Conservation (phyloP, 2,888 invertebrate genomes). For the Brachyptera risi region DNA sequence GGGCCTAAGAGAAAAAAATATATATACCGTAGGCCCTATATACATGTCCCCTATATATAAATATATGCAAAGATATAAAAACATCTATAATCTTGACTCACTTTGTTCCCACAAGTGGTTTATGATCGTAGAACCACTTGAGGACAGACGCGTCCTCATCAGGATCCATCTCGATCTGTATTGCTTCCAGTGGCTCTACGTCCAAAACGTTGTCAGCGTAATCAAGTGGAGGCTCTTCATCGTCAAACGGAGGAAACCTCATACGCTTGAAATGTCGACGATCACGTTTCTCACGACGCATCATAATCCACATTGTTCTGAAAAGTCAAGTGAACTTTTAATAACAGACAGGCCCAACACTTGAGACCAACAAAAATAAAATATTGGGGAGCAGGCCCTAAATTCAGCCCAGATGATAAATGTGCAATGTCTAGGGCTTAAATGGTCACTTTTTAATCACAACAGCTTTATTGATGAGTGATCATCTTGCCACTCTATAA, state of each 20-base stretch:
- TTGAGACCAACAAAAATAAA: no score
- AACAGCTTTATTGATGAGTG: no score
- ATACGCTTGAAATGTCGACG: slow-evolving; percentile 98
- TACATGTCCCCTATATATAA: no score
- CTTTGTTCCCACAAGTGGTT: slow-evolving; percentile 88
- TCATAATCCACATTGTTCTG: slow-evolving; percentile 99
- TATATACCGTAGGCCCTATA: no score
- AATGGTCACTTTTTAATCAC: no score
- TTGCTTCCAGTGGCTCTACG: slow-evolving; percentile 97
- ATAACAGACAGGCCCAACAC: background rate
- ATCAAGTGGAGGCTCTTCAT: slow-evolving; percentile 98
- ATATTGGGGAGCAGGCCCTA: no score
- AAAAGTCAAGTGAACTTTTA: slow-evolving; percentile 24
- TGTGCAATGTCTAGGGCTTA: no score
- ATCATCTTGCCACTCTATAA: no score
- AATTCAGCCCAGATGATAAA: no score
- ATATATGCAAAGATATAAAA: no score
- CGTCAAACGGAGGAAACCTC: slow-evolving; percentile 99
- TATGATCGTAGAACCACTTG: slow-evolving; percentile 99
- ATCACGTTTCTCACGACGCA: slow-evolving; percentile 98
- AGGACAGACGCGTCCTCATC: slow-evolving; percentile 89
- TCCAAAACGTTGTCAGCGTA: slow-evolving; percentile 99
- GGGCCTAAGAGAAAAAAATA: no score
- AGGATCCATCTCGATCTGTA: slow-evolving; percentile 94
- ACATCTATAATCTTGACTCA: slow-evolving; percentile 47